These are phyloP conservation scores for Anoplius nigerrimus DNA, from an alignment of 2,888 invertebrate species.

Conservation along the genomic window DNA sequence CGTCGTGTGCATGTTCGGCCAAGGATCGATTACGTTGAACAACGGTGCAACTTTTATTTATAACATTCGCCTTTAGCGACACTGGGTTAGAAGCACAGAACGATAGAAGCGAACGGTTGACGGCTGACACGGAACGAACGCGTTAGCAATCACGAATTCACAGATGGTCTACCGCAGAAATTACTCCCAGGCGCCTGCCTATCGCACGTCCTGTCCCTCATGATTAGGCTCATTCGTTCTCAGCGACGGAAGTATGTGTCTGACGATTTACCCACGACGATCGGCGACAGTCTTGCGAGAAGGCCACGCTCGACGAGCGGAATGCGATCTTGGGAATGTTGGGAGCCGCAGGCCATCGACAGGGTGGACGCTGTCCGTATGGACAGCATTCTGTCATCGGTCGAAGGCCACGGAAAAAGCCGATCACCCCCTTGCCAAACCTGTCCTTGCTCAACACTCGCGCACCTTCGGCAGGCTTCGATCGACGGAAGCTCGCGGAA, in stretches of 20 bases:
- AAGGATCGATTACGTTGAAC: no score
- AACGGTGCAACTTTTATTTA: no score
- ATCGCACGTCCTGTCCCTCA: slow-evolving; percentile 15
- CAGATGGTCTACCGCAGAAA: slow-evolving; percentile 1
- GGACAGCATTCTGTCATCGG: slow-evolving; percentile 63
- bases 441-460: neutral
- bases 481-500: neutral
- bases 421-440: neutral
- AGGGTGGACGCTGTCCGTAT: slow-evolving; percentile 65
- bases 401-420: slow-evolving; percentile 4
- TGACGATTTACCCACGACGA: slow-evolving; percentile 54
- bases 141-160: no score
- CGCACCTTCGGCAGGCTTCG: neutral
- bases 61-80: no score
- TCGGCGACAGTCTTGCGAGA: slow-evolving; percentile 57
- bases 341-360: slow-evolving; percentile 60
- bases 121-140: no score
- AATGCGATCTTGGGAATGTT: slow-evolving; percentile 42
- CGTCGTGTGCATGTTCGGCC: no score
- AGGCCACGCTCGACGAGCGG: slow-evolving; percentile 50
- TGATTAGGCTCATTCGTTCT: no score
- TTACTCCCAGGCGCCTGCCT: neutral
- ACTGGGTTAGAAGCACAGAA: no score
- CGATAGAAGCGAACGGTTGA: neutral
- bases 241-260: no score